phyloP scores from a whole-genome alignment of 2,888 invertebrate genomes.

The Leptopterna dolabrata region DNA sequence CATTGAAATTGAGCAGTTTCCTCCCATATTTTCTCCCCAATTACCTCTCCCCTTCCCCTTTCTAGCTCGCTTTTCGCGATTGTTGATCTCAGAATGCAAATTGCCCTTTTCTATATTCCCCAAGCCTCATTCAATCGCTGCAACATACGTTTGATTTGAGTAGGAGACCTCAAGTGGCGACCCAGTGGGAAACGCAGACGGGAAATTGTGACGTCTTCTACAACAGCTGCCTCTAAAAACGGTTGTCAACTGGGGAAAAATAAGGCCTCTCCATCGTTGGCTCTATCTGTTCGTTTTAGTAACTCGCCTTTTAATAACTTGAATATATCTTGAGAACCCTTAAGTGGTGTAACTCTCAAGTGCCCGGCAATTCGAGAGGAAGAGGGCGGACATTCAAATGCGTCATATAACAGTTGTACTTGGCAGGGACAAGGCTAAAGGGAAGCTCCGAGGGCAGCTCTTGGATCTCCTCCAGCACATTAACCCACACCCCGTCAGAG shows the following conservation, averaged over 20 bases:
- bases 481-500: not conserved
- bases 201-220: too few species aligned
- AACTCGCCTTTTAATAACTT: slow-evolving; percentile 2
- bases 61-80: too few species aligned
- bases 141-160: too few species aligned
- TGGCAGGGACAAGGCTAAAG: slow-evolving; percentile 9
- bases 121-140: too few species aligned
- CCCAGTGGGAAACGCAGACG: too few species aligned
- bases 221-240: not conserved
- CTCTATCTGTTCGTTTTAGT: not conserved
- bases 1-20: too few species aligned
- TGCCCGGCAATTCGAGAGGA: slow-evolving; percentile 12
- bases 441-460: not conserved
- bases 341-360: slow-evolving; percentile 24
- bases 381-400: slow-evolving; percentile 20
- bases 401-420: slow-evolving; percentile 33
- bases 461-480: slow-evolving; percentile 38
- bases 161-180: too few species aligned
- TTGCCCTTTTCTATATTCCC: too few species aligned
- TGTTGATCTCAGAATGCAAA: too few species aligned
- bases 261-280: not conserved
- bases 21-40: too few species aligned
- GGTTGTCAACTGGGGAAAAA: not conserved
- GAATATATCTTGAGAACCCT: slow-evolving; percentile 1
- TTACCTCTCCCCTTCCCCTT: too few species aligned